Evolutionary conservation across 2,113 vertebrate species (phyloP).

Genomic region (Hippocampus abdominalis): DNA sequence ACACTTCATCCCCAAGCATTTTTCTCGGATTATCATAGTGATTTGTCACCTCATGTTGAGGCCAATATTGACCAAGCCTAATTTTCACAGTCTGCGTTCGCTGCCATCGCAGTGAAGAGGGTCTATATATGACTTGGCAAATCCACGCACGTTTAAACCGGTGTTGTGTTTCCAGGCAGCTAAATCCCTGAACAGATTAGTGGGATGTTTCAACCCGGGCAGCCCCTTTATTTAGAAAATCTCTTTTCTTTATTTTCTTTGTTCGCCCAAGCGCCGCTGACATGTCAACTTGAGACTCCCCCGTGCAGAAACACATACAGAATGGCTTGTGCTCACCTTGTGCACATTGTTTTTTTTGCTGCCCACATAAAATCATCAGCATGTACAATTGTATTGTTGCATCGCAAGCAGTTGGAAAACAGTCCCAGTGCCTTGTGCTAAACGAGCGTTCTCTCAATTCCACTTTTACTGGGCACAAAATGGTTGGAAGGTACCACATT

Average conservation of each 20-base stretch:
- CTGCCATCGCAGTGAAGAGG: constrained; percentile 24
- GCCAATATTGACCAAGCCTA: constrained; percentile 9
- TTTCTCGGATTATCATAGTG: constrained; percentile 1
- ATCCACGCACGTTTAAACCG: constrained; percentile 55
- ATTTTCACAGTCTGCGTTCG: constrained; percentile 25
- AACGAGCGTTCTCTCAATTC: neutral
- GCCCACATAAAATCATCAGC: neutral
- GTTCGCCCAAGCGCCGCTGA: neutral
- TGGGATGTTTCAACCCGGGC: constrained; percentile 35
- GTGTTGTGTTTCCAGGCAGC: constrained; percentile 53
- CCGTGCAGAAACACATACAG: neutral
- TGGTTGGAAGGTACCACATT: neutral
- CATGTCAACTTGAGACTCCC: neutral
- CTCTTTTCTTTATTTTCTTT: constrained; percentile 26
- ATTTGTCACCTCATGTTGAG: constrained; percentile 15
- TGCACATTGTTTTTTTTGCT: neutral
- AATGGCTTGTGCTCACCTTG: neutral
- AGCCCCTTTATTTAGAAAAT: constrained; percentile 55
- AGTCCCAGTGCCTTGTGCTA: neutral
- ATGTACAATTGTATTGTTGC: neutral
- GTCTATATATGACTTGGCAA: constrained; percentile 57
- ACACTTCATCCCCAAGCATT: neutral
- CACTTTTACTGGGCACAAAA: neutral
- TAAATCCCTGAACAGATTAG: constrained; percentile 54
- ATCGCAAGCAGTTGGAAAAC: neutral